Percentiles rank a stretch among this genome's conserved stretches.
phyloP scores from a whole-genome alignment of 2,888 invertebrate species.

The Myopa testacea region DNA sequence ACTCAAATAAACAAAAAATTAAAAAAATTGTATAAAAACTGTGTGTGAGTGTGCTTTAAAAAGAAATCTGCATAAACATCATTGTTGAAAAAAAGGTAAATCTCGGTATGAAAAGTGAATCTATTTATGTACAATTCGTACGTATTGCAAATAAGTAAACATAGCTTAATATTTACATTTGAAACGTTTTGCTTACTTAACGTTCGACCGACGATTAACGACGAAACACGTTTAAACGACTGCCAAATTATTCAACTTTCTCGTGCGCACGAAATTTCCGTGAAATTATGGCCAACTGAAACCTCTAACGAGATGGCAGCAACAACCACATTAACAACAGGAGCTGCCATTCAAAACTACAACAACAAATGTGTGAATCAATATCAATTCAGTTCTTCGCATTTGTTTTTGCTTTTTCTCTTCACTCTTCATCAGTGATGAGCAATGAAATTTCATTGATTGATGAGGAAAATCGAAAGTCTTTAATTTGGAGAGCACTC shows the following conservation, averaged over 20 bases:
- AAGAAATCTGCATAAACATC: no score
- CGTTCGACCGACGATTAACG: neutral
- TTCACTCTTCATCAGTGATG: neutral
- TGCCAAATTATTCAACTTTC: constrained; percentile 28
- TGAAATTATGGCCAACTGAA: constrained; percentile 71
- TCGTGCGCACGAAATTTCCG: constrained; percentile 6
- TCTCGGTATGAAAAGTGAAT: no score
- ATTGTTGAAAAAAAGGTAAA: no score
- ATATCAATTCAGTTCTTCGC: neutral
- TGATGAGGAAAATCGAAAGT: constrained; percentile 3
- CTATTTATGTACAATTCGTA: no score
- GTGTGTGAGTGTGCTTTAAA: no score
- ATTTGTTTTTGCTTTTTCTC: neutral
- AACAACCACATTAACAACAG: neutral
- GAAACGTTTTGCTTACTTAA: neutral
- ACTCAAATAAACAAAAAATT: no score
- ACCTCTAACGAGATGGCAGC: constrained; percentile 63
- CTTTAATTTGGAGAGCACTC: neutral
- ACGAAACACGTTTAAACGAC: constrained; percentile 1
- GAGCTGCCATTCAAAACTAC: neutral
- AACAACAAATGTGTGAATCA: constrained; percentile 9
- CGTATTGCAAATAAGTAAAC: neutral
- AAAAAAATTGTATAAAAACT: no score
- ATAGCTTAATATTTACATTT: neutral
- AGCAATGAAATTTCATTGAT: neutral